These are phyloP conservation scores for Baccha elongata DNA, from an alignment of 2,888 invertebrate genomes.

Conservation along the genomic window DNA sequence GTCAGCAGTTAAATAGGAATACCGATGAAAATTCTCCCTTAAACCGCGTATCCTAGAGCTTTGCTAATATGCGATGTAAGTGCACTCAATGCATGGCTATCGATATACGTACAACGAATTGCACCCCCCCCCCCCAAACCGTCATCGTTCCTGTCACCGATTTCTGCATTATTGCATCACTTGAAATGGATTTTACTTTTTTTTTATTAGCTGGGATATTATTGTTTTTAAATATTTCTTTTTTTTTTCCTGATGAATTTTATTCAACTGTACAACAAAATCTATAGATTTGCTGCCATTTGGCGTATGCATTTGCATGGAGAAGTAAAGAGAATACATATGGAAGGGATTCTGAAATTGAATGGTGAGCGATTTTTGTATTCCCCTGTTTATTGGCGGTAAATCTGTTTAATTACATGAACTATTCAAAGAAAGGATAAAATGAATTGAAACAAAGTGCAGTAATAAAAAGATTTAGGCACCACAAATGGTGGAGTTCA, in stretches of 20 bases:
- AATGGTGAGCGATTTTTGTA: slow-evolving; percentile 37
- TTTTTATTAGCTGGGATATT: slow-evolving; percentile 27
- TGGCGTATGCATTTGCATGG: slow-evolving; percentile 12
- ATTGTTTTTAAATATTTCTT: slow-evolving; percentile 33
- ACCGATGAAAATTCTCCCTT: slow-evolving; percentile 33
- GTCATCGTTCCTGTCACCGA: slow-evolving; percentile 42
- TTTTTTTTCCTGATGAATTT: slow-evolving; percentile 18
- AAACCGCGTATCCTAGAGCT: slow-evolving; percentile 23
- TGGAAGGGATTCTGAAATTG: slow-evolving; percentile 31
- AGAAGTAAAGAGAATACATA: slow-evolving; percentile 9
- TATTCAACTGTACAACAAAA: slow-evolving; percentile 38
- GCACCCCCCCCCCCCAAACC: slow-evolving; percentile 6
- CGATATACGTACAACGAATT: slow-evolving; percentile 2
- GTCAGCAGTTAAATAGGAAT: slow-evolving; percentile 62
- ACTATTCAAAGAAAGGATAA: slow-evolving; percentile 40
- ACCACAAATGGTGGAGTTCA: slow-evolving; percentile 14
- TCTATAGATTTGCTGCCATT: slow-evolving; percentile 39
- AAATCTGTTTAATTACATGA: slow-evolving; percentile 69
- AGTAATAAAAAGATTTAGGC: slow-evolving; percentile 62
- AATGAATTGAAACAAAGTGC: slow-evolving; percentile 39
- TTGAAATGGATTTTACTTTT: slow-evolving; percentile 15
- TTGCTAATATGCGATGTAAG: slow-evolving; percentile 49
- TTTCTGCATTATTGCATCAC: slow-evolving; percentile 36
- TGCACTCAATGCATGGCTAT: slow-evolving; percentile 35
- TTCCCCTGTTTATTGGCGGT: slow-evolving; percentile 55